Percentiles rank a stretch among this genome's conserved stretches.
These are phyloP conservation scores for Ericerus pela DNA, from an alignment of 1,140 invertebrate species.

Conservation along the genomic window DNA sequence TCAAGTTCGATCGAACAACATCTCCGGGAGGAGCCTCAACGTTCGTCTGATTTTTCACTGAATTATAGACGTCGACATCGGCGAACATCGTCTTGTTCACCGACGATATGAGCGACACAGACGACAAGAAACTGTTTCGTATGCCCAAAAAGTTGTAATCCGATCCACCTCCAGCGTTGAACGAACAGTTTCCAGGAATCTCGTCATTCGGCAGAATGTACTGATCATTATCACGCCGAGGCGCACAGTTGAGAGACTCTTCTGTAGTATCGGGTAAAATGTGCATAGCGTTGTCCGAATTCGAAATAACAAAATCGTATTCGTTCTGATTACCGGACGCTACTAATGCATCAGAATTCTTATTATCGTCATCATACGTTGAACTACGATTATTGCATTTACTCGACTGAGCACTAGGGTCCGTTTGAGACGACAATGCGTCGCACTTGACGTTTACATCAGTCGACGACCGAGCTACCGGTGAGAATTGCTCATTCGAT, in stretches of 20 bases:
- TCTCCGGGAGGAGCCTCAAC: background rate
- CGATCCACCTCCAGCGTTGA: too few species aligned
- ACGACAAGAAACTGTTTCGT: background rate
- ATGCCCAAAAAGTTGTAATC: constrained; percentile 1
- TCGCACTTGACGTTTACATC: too few species aligned
- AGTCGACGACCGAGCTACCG: too few species aligned
- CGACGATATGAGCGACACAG: background rate
- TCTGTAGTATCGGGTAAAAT: constrained; percentile 1
- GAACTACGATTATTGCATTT: too few species aligned
- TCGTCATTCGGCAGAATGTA: constrained; percentile 1
- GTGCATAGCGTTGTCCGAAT: constrained; percentile 2
- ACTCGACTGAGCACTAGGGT: too few species aligned
- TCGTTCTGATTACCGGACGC: background rate
- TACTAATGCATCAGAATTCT: too few species aligned
- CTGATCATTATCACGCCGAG: background rate
- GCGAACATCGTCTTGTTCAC: constrained; percentile 6
- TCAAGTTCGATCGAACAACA: background rate
- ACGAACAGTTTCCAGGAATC: background rate
- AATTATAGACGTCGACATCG: background rate
- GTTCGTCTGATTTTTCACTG: background rate
- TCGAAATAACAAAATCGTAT: constrained; percentile 6
- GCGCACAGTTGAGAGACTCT: background rate
- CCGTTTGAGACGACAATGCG: too few species aligned
- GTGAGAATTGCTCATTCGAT: too few species aligned
- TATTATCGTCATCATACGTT: too few species aligned